Conservation (phyloP, 2,888 invertebrate genomes). For the Malachius bipustulatus region DNA sequence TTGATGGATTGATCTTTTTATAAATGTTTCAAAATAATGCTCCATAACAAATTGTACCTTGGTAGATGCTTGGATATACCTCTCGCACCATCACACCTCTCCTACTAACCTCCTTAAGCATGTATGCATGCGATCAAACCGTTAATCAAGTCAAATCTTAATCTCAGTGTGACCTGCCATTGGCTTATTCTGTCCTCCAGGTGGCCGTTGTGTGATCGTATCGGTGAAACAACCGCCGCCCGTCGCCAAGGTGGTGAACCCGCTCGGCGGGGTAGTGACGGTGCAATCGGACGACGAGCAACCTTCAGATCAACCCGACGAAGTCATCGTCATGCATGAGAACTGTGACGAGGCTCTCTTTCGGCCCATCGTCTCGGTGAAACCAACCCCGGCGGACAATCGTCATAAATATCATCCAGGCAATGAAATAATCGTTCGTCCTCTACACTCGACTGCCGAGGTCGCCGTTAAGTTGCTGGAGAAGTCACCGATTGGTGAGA, state of each 20-base stretch:
- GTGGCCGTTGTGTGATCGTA: constrained; percentile 41
- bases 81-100: too few species aligned
- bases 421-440: constrained; percentile 9
- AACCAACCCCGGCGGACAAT: constrained; percentile 26
- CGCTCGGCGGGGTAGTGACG: constrained; percentile 58
- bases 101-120: constrained; percentile 5
- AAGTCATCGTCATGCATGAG: constrained; percentile 38
- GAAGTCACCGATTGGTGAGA: constrained; percentile 2
- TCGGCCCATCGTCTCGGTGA: constrained; percentile 50
- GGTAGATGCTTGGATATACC: too few species aligned
- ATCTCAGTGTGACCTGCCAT: constrained; percentile 57
- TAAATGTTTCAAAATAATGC: too few species aligned
- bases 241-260: constrained; percentile 63
- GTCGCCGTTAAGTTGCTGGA: constrained; percentile 20
- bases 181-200: constrained; percentile 75
- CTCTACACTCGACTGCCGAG: constrained; percentile 15
- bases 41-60: too few species aligned
- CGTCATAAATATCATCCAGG: constrained; percentile 25
- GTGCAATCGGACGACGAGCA: constrained; percentile 36
- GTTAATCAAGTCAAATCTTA: constrained; percentile 18
- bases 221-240: constrained; percentile 35
- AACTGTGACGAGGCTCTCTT: constrained; percentile 58
- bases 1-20: too few species aligned
- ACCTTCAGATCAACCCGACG: constrained; percentile 34
- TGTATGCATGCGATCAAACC: constrained; percentile 10